Evolutionary conservation across 2,888 invertebrate species (phyloP).

Genomic region (Acanthosepion pharaonis): DNA sequence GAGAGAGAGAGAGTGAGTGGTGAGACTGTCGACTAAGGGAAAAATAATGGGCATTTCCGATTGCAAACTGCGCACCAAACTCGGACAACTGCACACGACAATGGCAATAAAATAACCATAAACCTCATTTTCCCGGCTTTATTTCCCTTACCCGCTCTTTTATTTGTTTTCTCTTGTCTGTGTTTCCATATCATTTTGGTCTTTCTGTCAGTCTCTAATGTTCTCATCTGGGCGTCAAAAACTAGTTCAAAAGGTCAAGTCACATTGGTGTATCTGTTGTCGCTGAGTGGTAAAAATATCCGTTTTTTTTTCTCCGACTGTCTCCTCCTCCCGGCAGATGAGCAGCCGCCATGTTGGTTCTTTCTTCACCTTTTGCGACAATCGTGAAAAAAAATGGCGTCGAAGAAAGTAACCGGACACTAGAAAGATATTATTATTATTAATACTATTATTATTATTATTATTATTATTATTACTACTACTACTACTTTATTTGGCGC

Average conservation of each 20-base stretch:
- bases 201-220: background rate
- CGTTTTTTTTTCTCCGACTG: background rate
- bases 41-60: background rate
- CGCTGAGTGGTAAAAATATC: background rate
- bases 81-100: background rate
- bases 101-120: background rate
- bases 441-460: no score
- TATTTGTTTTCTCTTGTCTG: background rate
- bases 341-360: background rate
- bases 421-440: background rate
- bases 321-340: background rate
- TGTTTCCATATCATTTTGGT: background rate
- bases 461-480: no score
- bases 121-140: background rate
- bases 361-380: background rate
- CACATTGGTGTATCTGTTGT: constrained; percentile 21
- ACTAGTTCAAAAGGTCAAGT: constrained; percentile 10
- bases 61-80: background rate
- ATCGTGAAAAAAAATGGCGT: background rate
- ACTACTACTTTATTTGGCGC: no score
- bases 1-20: background rate
- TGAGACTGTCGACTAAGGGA: background rate
- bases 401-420: background rate
- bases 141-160: background rate
- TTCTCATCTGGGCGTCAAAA: background rate